phyloP scores from a whole-genome alignment of 2,888 invertebrate species.

The Pyrochroa serraticornis region DNA sequence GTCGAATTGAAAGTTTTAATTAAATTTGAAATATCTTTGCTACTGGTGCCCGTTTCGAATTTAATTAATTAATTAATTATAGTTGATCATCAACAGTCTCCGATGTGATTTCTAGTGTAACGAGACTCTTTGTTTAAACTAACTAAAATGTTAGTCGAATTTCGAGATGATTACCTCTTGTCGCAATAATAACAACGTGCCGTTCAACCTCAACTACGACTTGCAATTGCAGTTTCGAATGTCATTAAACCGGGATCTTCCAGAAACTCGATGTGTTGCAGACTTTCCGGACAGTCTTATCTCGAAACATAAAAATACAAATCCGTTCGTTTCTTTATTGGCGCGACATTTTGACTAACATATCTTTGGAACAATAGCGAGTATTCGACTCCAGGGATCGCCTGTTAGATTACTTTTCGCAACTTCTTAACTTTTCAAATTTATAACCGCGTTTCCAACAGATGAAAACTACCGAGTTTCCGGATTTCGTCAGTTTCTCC shows the following conservation, averaged over 20 bases:
- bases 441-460: slow-evolving; percentile 20
- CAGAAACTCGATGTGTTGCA: not conserved
- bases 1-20: no score
- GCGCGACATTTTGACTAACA: slow-evolving; percentile 20
- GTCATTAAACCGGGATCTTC: slow-evolving; percentile 12
- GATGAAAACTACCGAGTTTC: slow-evolving; percentile 5
- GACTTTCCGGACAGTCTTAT: slow-evolving; percentile 7
- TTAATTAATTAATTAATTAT: no score
- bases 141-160: no score
- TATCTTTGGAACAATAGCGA: slow-evolving; percentile 16
- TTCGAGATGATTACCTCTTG: no score
- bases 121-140: no score
- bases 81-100: no score
- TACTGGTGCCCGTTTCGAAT: no score
- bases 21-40: no score
- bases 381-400: slow-evolving; percentile 20
- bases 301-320: slow-evolving; percentile 18
- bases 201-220: not conserved
- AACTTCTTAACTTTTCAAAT: slow-evolving; percentile 24
- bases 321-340: slow-evolving; percentile 21
- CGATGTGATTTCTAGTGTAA: no score
- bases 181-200: no score
- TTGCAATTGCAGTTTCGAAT: slow-evolving; percentile 19
- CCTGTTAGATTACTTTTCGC: slow-evolving; percentile 23
- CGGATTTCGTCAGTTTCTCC: no score